Percentiles rank a stretch among this genome's conserved stretches.
Evolutionary conservation across 2,797 vertebrate genomes (phyloP).

Genomic region (Acanthornis magna): DNA sequence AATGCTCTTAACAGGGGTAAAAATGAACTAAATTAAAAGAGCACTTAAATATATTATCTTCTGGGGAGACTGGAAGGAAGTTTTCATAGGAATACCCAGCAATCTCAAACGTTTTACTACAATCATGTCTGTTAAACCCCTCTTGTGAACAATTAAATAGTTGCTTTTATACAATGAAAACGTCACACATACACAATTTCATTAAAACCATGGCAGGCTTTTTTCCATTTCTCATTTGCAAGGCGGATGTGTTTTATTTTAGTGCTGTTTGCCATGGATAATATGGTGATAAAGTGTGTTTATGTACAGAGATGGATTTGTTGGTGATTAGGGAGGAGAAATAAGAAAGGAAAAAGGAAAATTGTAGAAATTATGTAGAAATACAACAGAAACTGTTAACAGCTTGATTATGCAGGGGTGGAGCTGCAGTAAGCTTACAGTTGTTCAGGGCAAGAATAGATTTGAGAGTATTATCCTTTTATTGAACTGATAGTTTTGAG

Average conservation of each 20-base stretch:
- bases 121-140: background rate
- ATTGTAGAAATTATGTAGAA: background rate
- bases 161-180: background rate
- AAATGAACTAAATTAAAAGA: background rate
- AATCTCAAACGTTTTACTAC: background rate
- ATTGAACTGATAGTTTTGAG: background rate
- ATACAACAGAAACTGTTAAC: background rate
- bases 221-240: background rate
- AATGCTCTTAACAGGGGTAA: background rate
- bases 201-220: background rate
- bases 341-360: background rate
- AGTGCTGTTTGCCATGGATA: background rate
- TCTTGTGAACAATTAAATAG: constrained; percentile 6
- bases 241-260: background rate
- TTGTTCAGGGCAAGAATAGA: background rate
- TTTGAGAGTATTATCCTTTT: background rate
- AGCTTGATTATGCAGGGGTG: background rate
- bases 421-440: background rate
- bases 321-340: background rate
- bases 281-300: background rate
- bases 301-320: background rate
- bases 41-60: background rate
- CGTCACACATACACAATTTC: background rate
- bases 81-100: background rate
- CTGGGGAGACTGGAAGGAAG: background rate